Conservation (phyloP, 2,113 vertebrate species). For the Merops nubicus region DNA sequence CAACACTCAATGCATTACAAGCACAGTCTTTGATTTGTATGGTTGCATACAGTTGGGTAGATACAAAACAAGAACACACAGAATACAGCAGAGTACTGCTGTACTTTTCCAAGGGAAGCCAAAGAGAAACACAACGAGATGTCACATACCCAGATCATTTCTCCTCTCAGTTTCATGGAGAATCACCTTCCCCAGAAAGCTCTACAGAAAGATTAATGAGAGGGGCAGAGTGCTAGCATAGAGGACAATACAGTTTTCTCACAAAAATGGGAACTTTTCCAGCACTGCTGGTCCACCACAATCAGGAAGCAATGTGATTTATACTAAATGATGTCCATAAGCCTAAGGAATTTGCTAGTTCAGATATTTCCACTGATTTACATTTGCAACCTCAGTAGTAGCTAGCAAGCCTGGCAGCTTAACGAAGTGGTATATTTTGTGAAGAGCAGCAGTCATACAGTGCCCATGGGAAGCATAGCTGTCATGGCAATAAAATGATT, state of each 20-base stretch:
- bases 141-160: neutral
- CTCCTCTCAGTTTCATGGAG: neutral
- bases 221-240: neutral
- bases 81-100: neutral
- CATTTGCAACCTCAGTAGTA: slow-evolving; percentile 14
- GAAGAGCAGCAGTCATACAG: neutral
- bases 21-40: neutral
- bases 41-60: neutral
- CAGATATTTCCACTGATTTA: slow-evolving; percentile 18
- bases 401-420: neutral
- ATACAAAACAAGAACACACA: neutral
- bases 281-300: neutral
- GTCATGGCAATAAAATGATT: slow-evolving; percentile 9
- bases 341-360: neutral
- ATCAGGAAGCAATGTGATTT: neutral
- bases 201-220: neutral
- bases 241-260: neutral
- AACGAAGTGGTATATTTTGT: neutral
- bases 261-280: neutral
- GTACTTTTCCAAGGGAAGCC: neutral
- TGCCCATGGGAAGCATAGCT: neutral
- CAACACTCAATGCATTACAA: neutral
- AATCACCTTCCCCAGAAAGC: neutral
- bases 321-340: neutral
- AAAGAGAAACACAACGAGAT: neutral